phyloP scores from a whole-genome alignment of 2,888 invertebrate genomes.

The Branchinecta sandiegonensis region DNA sequence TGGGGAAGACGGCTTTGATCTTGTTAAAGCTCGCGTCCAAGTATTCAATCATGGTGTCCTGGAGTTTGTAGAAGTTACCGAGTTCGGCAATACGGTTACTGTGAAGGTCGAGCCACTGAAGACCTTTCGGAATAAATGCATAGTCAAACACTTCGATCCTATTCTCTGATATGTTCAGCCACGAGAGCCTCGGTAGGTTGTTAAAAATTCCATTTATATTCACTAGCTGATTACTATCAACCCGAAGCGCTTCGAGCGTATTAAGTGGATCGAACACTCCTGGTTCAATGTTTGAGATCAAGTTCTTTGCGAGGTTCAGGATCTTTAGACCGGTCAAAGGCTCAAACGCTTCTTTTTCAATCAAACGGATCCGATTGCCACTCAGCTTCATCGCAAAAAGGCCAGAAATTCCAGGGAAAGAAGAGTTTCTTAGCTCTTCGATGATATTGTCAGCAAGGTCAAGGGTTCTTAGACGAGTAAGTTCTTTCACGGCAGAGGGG shows the following conservation, averaged over 20 bases:
- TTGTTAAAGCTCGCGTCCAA: constrained; percentile 69
- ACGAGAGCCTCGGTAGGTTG: constrained; percentile 62
- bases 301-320: constrained; percentile 73
- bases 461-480: constrained; percentile 68
- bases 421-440: constrained; percentile 32
- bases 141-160: constrained; percentile 69
- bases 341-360: constrained; percentile 60
- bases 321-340: constrained; percentile 68
- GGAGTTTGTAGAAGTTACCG: constrained; percentile 70
- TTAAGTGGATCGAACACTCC: constrained; percentile 64
- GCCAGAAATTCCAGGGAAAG: constrained; percentile 31
- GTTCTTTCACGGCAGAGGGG: constrained; percentile 65
- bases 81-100: constrained; percentile 66
- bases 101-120: constrained; percentile 72
- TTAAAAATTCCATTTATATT: constrained; percentile 43
- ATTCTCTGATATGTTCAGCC: constrained; percentile 75
- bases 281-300: constrained; percentile 57
- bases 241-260: constrained; percentile 65
- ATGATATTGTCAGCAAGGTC: constrained; percentile 85
- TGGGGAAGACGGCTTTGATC: constrained; percentile 62
- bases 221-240: constrained; percentile 65
- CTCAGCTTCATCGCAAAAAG: constrained; percentile 73
- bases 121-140: constrained; percentile 63
- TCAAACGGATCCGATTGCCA: constrained; percentile 68
- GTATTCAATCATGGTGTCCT: constrained; percentile 58